phyloP scores from a whole-genome alignment of 2,797 vertebrate genomes.

The Huso huso region DNA sequence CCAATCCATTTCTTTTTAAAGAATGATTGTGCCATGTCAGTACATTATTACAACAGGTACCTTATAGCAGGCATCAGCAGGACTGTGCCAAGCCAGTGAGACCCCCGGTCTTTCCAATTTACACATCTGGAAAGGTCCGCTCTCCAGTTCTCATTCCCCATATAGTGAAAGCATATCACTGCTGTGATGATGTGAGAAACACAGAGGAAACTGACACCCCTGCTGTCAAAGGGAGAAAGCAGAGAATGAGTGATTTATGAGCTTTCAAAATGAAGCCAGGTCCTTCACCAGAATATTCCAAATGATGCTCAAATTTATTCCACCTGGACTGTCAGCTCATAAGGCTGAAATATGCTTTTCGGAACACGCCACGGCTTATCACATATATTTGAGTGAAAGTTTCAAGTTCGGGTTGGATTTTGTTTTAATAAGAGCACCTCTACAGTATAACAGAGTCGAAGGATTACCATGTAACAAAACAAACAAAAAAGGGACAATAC shows the following conservation, averaged over 20 bases:
- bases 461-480: no score
- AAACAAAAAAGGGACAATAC: no score
- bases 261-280: constrained; percentile 8
- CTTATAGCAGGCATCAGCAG: neutral
- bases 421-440: no score
- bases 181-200: constrained; percentile 26
- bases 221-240: constrained; percentile 24
- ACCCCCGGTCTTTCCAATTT: constrained; percentile 17
- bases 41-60: constrained; percentile 3
- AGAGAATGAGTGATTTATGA: constrained; percentile 34
- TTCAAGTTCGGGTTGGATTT: no score
- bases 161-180: constrained; percentile 24
- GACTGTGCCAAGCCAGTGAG: constrained; percentile 9
- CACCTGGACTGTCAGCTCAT: constrained; percentile 7
- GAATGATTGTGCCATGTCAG: neutral
- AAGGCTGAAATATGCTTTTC: neutral
- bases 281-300: constrained; percentile 13
- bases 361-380: neutral
- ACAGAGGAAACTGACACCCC: constrained; percentile 32
- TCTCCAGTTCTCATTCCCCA: constrained; percentile 22
- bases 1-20: no score
- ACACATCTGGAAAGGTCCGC: constrained; percentile 22
- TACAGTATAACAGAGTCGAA: no score
- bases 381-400: no score
- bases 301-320: constrained; percentile 12